Base-by-base conservation (phyloP, 1,140 invertebrate species). In the Cotesia chilonis region DNA sequence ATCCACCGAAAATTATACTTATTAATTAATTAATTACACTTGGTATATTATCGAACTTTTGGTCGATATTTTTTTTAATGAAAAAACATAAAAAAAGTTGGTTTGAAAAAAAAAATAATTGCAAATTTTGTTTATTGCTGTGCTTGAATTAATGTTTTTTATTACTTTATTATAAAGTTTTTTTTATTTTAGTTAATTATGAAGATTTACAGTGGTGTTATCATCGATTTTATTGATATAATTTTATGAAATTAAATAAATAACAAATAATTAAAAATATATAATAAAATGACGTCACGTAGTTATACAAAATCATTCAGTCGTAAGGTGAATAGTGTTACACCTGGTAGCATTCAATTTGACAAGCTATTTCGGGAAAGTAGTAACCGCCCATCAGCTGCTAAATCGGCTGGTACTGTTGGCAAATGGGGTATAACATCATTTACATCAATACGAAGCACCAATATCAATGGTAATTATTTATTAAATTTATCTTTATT, bases 381-480 rank as follows among this genome's bases (percentile, higher is more conserved):
- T 83, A 94, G 92, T 77, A 96, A 95, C 83, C 92, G 93, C 78
- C 95, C 95, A 14, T 92, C 94, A 37, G 94, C 94, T 55, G 93
- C 94, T 20, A 92, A 95, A 75, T 96, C 94, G 36, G 92, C 95
- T 75, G 95, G 94, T 72, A 95, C 94, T 51, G 92, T 96, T 73
- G 95, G 95, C 77, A 95, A 95, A 89, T 97, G 95, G 95, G 95
- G 95, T 76, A 94, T 95, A 83, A 96, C 95, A 75, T 95, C 94
- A 59, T 97, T 96, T 85, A 96, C 95, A 51, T 96, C 95, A 1
- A 93, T 95, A 70, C 89, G 95, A 78, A 95, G 93, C 80, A 89
- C 90, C 70, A 90, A 87, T 75, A 84, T 91, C 77, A 93, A 93
- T 87, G 92, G 92, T 91, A 89, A 85, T 63, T 52, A 52, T 37